Base-by-base conservation (phyloP, 2,797 vertebrate genomes). In the Neostethus bicornis region DNA sequence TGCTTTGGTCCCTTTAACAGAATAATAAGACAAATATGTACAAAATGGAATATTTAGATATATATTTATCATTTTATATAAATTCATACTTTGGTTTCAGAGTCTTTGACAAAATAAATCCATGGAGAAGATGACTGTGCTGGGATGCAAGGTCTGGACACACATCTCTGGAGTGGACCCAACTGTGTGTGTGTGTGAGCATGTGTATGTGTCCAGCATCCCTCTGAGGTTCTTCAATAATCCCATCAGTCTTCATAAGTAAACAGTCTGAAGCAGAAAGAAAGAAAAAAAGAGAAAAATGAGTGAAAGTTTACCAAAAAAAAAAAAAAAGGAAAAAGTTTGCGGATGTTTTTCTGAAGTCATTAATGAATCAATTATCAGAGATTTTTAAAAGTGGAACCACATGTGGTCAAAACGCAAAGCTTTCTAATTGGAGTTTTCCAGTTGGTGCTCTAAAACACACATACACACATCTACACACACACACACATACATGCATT, bases 1-100 rank as follows among this genome's bases (percentile, higher is more conserved):
- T 90, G 85, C 90, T 91, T 85, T 88, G 84, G 90, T 90, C 90
- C 87, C 80, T 87, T 89, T 79, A 74, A 75, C 90, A 85, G 73
- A 79, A 86, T 66, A 81, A 79, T 70, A 77, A 85, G 76, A 90
- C 79, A 86, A 48, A 60, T 89, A 89, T 90, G 80, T 92, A 91
- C 88, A 92, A 86, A 79, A 89, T 81, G 83, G 75, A 66, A 77
- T 85, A 80, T 77, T 74, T 80, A 50, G 73, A 71, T 45, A 72
- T 75, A 12, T 49, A n/a, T 60, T 65, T 76, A 52, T 68, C 75
- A 73, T 35, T 53, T 34, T 58, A 44, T 31, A 60, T 73, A 76
- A 47, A 79, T 70, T 73, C 86, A 86, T 84, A 74, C 72, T 88
- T 90, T 86, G 75, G 58, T 78, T 86, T 84, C n/a, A 84, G 83